phyloP scores from a whole-genome alignment of 2,113 vertebrate species.

The Phrynosoma blainvillii region DNA sequence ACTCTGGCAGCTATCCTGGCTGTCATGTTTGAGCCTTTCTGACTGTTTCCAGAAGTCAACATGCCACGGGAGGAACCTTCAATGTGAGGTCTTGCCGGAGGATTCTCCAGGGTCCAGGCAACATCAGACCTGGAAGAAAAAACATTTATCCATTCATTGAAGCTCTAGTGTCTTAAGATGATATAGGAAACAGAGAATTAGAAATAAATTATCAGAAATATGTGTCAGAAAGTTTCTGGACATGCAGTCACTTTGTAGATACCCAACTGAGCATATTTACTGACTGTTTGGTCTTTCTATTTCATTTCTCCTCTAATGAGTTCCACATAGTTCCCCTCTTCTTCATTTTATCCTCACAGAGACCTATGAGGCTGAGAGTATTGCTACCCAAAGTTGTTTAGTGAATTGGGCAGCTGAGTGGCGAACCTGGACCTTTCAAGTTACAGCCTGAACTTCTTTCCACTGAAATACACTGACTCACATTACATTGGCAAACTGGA shows the following conservation, averaged over 20 bases:
- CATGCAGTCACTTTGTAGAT: neutral
- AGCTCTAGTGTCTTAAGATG: too few relatives aligned
- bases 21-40: conserved; percentile 79
- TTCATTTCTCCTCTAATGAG: neutral
- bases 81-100: conserved; percentile 81
- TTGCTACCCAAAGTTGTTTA: neutral
- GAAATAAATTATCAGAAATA: neutral
- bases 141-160: fast-evolving
- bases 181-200: neutral
- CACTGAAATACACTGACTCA: neutral
- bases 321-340: neutral
- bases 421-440: too few relatives aligned
- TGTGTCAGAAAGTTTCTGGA: neutral
- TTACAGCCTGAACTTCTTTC: too few relatives aligned
- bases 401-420: neutral
- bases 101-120: conserved; percentile 81
- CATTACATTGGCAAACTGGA: neutral
- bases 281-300: neutral
- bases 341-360: neutral
- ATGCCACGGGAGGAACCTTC: conserved; percentile 70
- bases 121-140: conserved; percentile 65
- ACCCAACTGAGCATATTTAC: neutral
- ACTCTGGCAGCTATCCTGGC: conserved; percentile 85
- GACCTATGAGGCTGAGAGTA: neutral
- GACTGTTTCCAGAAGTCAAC: conserved; percentile 68